phyloP scores from a whole-genome alignment of 2,888 invertebrate species.

The Orchestes rusci region DNA sequence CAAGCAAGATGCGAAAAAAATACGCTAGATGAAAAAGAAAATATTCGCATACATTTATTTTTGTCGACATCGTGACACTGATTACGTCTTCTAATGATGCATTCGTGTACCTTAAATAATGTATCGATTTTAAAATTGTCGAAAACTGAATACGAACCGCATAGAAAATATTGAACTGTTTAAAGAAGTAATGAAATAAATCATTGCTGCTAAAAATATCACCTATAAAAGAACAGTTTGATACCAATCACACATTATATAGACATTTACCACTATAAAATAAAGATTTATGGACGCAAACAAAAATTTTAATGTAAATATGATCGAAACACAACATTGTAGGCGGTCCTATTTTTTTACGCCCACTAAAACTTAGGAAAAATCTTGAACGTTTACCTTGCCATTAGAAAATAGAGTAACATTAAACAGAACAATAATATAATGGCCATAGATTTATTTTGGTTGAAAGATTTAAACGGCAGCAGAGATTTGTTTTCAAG shows the following conservation, averaged over 20 bases:
- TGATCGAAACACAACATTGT: constrained; percentile 18
- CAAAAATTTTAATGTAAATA: constrained; percentile 22
- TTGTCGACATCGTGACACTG: no score
- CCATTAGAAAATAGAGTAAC: constrained; percentile 30
- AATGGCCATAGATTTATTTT: constrained; percentile 26
- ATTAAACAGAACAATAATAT: constrained; percentile 30
- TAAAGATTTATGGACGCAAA: constrained; percentile 20
- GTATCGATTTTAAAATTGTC: no score
- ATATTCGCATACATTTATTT: no score
- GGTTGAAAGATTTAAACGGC: constrained; percentile 23
- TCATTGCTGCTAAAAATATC: no score
- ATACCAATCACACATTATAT: constrained; percentile 17
- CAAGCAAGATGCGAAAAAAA: no score
- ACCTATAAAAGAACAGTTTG: constrained; percentile 15
- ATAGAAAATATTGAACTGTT: no score
- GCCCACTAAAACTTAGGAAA: constrained; percentile 9
- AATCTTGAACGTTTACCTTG: constrained; percentile 17
- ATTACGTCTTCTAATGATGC: no score
- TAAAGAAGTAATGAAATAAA: no score
- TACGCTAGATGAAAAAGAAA: no score
- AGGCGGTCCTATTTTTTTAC: constrained; percentile 12
- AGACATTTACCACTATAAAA: constrained; percentile 23
- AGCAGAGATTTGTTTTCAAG: constrained; percentile 24
- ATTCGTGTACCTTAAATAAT: no score
- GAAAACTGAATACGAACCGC: no score